Evolutionary conservation across 2,888 invertebrate species (phyloP).

Genomic region (Myathropa florea): DNA sequence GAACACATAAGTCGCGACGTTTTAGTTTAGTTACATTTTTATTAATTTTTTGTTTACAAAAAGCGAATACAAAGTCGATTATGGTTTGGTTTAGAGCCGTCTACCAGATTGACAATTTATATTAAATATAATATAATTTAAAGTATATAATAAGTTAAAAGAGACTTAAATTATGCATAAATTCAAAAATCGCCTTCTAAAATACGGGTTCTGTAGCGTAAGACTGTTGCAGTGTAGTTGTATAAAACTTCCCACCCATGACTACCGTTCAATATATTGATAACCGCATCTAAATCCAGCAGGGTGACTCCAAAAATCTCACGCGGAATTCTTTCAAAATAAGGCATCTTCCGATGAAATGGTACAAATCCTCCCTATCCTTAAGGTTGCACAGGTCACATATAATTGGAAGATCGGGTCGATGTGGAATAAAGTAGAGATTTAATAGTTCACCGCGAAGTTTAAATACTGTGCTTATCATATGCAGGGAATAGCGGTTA

Average conservation of each 20-base stretch:
- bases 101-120: background rate
- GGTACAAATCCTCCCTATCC: no score
- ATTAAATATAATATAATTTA: background rate
- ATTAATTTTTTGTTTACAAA: no score
- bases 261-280: background rate
- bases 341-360: background rate
- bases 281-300: background rate
- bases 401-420: background rate
- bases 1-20: no score
- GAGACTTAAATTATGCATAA: background rate
- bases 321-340: background rate
- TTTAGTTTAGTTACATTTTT: no score
- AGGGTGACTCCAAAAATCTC: background rate
- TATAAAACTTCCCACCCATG: background rate
- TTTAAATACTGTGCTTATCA: no score
- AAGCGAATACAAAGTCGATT: no score
- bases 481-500: background rate
- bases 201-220: background rate
- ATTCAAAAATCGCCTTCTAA: background rate
- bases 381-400: no score
- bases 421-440: no score
- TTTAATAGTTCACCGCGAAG: no score
- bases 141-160: background rate
- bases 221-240: background rate
- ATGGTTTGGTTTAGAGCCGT: no score